Conservation (phyloP, 2,113 vertebrate genomes). For the Erpornis zantholeuca region DNA sequence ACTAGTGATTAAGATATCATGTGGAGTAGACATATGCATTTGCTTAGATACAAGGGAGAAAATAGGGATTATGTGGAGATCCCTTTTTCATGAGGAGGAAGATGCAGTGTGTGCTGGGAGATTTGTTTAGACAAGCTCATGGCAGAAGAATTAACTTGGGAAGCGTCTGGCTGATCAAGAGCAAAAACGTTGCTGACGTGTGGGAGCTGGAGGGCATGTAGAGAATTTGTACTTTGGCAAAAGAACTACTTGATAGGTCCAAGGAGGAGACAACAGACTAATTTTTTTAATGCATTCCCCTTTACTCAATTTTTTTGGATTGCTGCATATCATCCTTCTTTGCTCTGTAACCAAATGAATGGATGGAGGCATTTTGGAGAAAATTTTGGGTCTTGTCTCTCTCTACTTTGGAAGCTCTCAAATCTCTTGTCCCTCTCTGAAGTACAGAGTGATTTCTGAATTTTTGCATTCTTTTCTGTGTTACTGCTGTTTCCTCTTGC, state of each 20-base stretch:
- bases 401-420: not conserved
- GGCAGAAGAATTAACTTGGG: not conserved
- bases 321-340: not conserved
- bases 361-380: not conserved
- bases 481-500: not conserved
- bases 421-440: not conserved
- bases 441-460: not conserved
- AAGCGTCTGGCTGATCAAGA: not conserved
- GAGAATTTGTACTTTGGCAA: constrained; percentile 3
- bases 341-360: not conserved
- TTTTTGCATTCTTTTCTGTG: not conserved
- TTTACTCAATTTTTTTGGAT: not conserved
- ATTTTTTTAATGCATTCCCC: not conserved
- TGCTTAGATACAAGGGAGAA: not conserved
- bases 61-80: not conserved
- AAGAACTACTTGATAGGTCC: not conserved
- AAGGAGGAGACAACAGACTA: not conserved
- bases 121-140: not conserved
- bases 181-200: not conserved
- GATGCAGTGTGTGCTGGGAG: not conserved
- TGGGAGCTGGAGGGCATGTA: not conserved
- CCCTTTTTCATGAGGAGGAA: not conserved
- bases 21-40: not conserved
- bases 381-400: not conserved
- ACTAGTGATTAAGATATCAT: not conserved